phyloP scores from a whole-genome alignment of 2,888 invertebrate species.

The Lasioglossum calceatum region DNA sequence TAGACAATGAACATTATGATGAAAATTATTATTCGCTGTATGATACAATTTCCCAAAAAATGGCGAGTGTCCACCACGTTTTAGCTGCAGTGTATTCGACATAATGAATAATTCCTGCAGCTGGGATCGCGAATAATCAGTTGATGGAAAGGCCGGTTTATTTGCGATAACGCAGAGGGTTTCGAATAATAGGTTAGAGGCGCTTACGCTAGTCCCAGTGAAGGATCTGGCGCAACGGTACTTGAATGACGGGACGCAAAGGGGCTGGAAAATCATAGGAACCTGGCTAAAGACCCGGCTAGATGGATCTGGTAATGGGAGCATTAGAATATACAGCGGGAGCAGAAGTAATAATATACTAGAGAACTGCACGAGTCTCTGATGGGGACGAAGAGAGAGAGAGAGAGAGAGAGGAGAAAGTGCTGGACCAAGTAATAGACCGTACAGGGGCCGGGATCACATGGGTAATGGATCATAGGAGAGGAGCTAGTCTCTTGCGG shows the following conservation, averaged over 20 bases:
- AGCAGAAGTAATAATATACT: conserved; percentile 27
- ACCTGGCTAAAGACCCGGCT: neutral
- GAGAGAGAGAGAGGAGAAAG: neutral
- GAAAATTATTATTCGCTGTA: too few species aligned
- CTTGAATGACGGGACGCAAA: neutral
- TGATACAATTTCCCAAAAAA: too few species aligned
- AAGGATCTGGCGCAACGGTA: neutral
- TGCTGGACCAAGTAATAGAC: conserved; percentile 13
- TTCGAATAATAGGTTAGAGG: neutral
- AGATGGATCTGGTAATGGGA: neutral
- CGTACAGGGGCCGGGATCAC: conserved; percentile 24
- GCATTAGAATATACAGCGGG: neutral
- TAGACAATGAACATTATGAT: too few species aligned
- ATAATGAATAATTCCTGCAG: too few species aligned
- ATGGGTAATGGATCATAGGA: conserved; percentile 19
- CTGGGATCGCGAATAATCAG: too few species aligned
- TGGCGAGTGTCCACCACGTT: too few species aligned
- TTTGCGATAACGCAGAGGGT: neutral
- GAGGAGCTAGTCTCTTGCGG: conserved; percentile 20
- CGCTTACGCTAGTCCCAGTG: neutral
- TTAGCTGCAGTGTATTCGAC: too few species aligned
- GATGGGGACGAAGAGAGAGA: neutral
- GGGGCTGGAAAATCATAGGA: neutral
- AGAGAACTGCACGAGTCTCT: neutral
- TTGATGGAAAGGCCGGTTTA: too few species aligned